Conservation (phyloP, 2,113 vertebrate species). For the Thymallus thymallus region DNA sequence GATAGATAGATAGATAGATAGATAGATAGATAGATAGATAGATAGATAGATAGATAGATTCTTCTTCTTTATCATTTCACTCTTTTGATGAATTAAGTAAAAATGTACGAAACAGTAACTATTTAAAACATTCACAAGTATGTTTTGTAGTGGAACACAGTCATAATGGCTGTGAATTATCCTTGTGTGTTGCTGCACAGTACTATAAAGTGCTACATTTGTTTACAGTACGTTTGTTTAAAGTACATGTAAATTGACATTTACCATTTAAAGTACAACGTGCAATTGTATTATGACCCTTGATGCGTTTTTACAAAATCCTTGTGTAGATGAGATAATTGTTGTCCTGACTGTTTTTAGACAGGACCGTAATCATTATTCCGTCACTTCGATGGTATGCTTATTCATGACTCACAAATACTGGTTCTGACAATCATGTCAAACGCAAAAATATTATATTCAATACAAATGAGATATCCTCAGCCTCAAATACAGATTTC, state of each 20-base stretch:
- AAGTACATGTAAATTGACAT: conserved; percentile 13
- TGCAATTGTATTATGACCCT: neutral
- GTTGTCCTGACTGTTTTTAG: conserved; percentile 25
- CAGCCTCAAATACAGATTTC: neutral
- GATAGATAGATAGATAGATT: no score
- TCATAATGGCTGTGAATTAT: conserved; percentile 59
- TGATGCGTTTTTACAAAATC: conserved; percentile 51
- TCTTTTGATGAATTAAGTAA: conserved; percentile 60
- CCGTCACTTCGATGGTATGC: conserved; percentile 4
- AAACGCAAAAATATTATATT: neutral
- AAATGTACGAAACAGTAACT: conserved; percentile 43
- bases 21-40: no score
- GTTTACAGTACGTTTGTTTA: conserved; percentile 42
- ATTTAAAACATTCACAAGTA: conserved; percentile 11
- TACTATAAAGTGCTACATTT: conserved; percentile 68
- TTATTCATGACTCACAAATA: neutral
- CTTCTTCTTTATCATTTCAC: conserved; percentile 4
- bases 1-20: no score
- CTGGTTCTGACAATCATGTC: neutral
- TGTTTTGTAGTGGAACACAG: conserved; percentile 44
- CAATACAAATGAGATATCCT: neutral
- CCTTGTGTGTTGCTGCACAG: conserved; percentile 45
- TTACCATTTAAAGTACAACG: no score
- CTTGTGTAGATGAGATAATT: conserved; percentile 39
- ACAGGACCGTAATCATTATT: conserved; percentile 23